A percentile compares a stretch with the other conserved stretches of the same genome.
phyloP scores from a whole-genome alignment of 1,140 invertebrate species.

The Drosophila oshimai region DNA sequence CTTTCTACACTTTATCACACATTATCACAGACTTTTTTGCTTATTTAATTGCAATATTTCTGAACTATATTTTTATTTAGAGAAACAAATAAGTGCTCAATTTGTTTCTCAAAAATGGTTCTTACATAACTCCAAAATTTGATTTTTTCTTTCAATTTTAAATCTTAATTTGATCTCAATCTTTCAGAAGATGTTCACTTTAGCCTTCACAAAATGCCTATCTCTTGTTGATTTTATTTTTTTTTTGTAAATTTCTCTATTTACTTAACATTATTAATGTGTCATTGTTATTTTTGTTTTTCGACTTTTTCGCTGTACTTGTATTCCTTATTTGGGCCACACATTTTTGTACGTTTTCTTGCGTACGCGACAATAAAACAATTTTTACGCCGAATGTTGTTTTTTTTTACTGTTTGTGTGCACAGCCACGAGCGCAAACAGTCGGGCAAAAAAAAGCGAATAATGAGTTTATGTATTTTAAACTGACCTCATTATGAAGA shows the following conservation, averaged over 20 bases:
- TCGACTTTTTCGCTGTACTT: conserved; percentile 17
- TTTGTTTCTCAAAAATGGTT: too few relatives aligned
- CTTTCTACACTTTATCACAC: too few relatives aligned
- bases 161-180: not conserved
- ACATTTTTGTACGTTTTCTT: conserved; percentile 57
- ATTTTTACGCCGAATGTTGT: conserved; percentile 36
- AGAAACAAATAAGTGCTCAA: too few relatives aligned
- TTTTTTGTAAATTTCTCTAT: conserved; percentile 39
- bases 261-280: conserved; percentile 52
- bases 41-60: too few relatives aligned
- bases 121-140: too few relatives aligned
- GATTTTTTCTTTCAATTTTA: not conserved
- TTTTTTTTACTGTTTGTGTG: conserved; percentile 42
- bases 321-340: conserved; percentile 51
- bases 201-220: not conserved
- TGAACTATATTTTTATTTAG: too few relatives aligned
- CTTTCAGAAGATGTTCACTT: conserved; percentile 3
- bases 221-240: conserved; percentile 16
- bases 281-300: conserved; percentile 15
- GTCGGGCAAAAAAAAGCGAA: conserved; percentile 35
- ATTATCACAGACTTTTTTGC: too few relatives aligned
- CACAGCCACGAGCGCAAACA: conserved; percentile 36
- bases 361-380: conserved; percentile 53
- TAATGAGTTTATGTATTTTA: conserved; percentile 57
- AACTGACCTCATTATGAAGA: conserved; percentile 42